Base-by-base conservation (phyloP, 2,888 invertebrate species). In the Brachylomia viminalis region DNA sequence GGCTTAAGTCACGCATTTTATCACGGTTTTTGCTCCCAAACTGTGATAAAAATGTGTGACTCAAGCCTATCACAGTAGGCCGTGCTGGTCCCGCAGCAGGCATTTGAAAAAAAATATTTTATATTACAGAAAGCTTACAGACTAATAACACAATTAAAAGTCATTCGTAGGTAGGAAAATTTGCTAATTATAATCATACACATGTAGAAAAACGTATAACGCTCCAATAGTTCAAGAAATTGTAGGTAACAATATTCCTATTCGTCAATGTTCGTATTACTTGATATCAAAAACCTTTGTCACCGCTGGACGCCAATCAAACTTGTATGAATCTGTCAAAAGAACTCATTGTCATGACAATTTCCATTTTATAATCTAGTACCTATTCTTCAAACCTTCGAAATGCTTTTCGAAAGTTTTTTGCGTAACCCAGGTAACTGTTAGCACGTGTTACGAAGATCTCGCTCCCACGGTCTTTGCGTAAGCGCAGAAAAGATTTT, bases 401-500 rank as follows among this genome's bases (percentile, higher is more conserved):
- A 62, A 72, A 77, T 38, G 80, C 64, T 86, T 81, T 88, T 86
- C 75, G 79, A 86, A 83, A 86, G 82, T 81, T 90, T 92, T 91
- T 93, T 92, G 87, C 88, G 87, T 84, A 90, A 89, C 84, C 74
- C 93, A 94, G 94, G 93, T 93, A 93, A 89, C 79, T 80, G 82
- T 80, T 64, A 89, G 92, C 94, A 93, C 94, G 94, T 95, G 94
- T 89, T 88, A 87, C 85, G 80, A 79, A 88, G 87, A 84, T 82
- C 80, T 78, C 86, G 87, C 94, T 95, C 95, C 94, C 95, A 95
- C 95, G 95, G 82, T 90, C 89, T 90, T 93, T 94, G 92, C 92
- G 92, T 92, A 95, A 95, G 92, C 90, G 84, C 80, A 87, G 84
- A 91, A 91, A 91, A 90, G 87, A 87, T 93, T 93, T 94, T 92